Percentiles rank a stretch among this genome's conserved stretches.
Conservation (phyloP, 2,113 vertebrate species). For the Sciurus niger region DNA sequence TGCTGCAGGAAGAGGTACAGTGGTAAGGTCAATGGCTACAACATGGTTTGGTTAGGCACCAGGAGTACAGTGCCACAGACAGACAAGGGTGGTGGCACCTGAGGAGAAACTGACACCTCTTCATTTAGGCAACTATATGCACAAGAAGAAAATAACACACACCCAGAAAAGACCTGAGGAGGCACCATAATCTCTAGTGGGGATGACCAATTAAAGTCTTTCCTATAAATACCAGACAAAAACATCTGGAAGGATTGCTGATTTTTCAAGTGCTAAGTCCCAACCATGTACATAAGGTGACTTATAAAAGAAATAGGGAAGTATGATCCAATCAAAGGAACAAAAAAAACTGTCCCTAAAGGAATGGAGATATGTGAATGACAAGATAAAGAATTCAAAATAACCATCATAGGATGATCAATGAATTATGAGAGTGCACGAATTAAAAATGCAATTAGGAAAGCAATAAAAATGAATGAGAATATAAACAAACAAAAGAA, state of each 20-base stretch:
- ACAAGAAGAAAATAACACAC: not conserved
- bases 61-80: not conserved
- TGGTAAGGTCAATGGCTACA: not conserved
- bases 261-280: not conserved
- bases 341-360: not conserved
- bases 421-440: not conserved
- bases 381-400: not conserved
- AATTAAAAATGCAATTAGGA: not conserved
- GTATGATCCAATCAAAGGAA: not conserved
- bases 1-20: no score
- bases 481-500: not conserved
- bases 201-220: not conserved
- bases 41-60: no score
- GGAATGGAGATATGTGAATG: not conserved
- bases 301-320: not conserved
- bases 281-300: rapidly evolving
- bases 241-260: not conserved
- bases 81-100: not conserved
- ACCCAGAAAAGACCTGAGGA: not conserved
- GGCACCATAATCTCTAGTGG: not conserved
- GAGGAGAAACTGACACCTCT: not conserved
- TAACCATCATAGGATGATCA: not conserved
- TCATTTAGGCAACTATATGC: not conserved
- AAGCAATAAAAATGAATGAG: not conserved
- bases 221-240: no score